A percentile compares a stretch with the other conserved stretches of the same genome.
These are phyloP conservation scores for Brachionus rotundiformis DNA, from an alignment of 1,140 invertebrate species.

Conservation along the genomic window DNA sequence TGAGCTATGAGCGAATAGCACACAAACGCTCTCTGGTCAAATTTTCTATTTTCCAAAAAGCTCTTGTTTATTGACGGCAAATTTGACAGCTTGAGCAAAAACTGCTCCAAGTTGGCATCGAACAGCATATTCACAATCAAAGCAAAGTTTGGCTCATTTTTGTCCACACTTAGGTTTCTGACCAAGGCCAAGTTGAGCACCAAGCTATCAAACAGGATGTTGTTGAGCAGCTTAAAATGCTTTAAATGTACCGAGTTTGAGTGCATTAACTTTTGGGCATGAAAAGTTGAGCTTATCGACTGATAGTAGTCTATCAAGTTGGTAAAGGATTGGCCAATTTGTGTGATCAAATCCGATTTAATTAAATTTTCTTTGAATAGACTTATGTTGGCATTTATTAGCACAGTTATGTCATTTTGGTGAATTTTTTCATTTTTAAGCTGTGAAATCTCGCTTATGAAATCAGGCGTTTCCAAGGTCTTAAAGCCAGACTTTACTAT, in stretches of 20 bases:
- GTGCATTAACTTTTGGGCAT: background rate
- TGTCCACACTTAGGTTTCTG: background rate
- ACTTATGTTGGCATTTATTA: background rate
- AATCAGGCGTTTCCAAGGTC: background rate
- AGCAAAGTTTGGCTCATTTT: background rate
- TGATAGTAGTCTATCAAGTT: conserved; percentile 11
- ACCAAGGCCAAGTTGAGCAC: conserved; percentile 3
- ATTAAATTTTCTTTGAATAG: conserved; percentile 35
- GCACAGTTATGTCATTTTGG: background rate
- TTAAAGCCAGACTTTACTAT: background rate
- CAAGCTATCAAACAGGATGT: conserved; percentile 19
- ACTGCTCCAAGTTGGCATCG: background rate
- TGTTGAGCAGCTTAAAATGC: conserved; percentile 14
- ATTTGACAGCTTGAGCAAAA: background rate
- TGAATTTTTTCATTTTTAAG: background rate
- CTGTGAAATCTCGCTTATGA: background rate
- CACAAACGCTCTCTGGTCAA: conserved; percentile 14
- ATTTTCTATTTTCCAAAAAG: conserved; percentile 32
- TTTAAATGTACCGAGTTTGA: background rate
- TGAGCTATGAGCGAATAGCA: background rate
- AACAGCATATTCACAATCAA: background rate
- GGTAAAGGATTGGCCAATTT: background rate
- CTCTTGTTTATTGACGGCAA: background rate
- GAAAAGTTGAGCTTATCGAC: background rate
- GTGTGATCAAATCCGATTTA: background rate